phyloP scores from a whole-genome alignment of 2,113 vertebrate species.

The Cyprinus carpio region DNA sequence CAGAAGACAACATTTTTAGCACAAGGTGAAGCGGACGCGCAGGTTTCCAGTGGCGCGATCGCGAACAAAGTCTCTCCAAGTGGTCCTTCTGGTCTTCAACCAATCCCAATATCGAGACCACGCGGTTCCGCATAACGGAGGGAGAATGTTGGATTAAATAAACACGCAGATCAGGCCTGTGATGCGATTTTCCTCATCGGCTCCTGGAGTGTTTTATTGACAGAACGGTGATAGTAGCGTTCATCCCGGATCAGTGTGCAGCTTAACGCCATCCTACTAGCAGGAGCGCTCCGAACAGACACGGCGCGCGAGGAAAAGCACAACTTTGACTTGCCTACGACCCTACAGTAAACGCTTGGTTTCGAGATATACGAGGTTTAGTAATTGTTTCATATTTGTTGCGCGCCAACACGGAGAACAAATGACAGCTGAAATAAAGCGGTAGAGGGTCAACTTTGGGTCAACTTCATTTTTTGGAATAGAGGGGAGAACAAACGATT shows the following conservation, averaged over 20 bases:
- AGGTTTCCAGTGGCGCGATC: slow-evolving; percentile 68
- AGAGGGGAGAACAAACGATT: neutral
- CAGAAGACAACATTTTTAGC: slow-evolving; percentile 81
- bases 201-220: slow-evolving; percentile 5
- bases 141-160: slow-evolving; percentile 23
- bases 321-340: neutral
- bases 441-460: neutral
- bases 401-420: neutral
- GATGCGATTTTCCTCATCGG: slow-evolving; percentile 14
- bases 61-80: slow-evolving; percentile 53
- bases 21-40: slow-evolving; percentile 76
- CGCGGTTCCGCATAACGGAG: slow-evolving; percentile 37
- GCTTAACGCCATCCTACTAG: slow-evolving; percentile 69
- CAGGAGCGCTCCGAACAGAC: slow-evolving; percentile 54
- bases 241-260: slow-evolving; percentile 59
- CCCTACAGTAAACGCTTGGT: neutral
- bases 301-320: neutral
- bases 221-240: slow-evolving; percentile 6
- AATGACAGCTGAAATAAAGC: neutral
- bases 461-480: neutral
- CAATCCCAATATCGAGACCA: neutral
- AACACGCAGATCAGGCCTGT: neutral
- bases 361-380: neutral
- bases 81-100: slow-evolving; percentile 47
- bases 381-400: neutral